These are phyloP conservation scores for Brassicogethes aeneus DNA, from an alignment of 2,888 invertebrate species.

Conservation along the genomic window DNA sequence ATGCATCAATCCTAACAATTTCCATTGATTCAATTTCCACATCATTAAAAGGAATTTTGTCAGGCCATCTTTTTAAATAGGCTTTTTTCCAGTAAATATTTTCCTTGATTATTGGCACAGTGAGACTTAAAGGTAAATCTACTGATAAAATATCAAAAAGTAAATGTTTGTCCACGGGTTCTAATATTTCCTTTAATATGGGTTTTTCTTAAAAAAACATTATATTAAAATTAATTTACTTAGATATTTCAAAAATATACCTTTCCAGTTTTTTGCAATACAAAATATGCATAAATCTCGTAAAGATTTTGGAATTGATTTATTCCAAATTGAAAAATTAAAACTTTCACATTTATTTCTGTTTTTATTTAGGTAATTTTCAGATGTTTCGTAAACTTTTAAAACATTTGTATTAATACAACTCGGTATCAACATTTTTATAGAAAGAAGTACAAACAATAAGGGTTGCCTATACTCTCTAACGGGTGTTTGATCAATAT, in stretches of 20 bases:
- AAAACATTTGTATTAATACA: conserved; percentile 7
- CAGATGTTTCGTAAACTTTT: conserved; percentile 5
- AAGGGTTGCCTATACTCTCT: too few relatives aligned
- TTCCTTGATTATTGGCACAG: conserved; percentile 28
- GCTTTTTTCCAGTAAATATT: conserved; percentile 34
- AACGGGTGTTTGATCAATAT: too few relatives aligned
- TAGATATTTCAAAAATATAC: conserved; percentile 1
- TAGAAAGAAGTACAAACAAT: too few relatives aligned
- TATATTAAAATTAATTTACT: not conserved
- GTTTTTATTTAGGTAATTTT: not conserved
- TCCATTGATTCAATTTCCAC: not conserved
- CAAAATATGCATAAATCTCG: conserved; percentile 6
- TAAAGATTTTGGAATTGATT: conserved; percentile 2
- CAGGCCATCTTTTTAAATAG: conserved; percentile 30
- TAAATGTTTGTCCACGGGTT: conserved; percentile 24
- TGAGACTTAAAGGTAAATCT: conserved; percentile 27
- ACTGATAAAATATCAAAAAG: conserved; percentile 29
- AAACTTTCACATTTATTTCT: not conserved
- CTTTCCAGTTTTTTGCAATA: conserved; percentile 9
- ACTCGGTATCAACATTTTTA: conserved; percentile 5
- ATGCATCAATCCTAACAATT: conserved; percentile 1
- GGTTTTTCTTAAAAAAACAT: conserved; percentile 23
- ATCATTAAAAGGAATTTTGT: conserved; percentile 7
- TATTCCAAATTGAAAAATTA: conserved; percentile 3
- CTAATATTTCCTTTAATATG: conserved; percentile 25